Evolutionary conservation across 2,888 invertebrate genomes (phyloP).

Genomic region (Erynnis tages): DNA sequence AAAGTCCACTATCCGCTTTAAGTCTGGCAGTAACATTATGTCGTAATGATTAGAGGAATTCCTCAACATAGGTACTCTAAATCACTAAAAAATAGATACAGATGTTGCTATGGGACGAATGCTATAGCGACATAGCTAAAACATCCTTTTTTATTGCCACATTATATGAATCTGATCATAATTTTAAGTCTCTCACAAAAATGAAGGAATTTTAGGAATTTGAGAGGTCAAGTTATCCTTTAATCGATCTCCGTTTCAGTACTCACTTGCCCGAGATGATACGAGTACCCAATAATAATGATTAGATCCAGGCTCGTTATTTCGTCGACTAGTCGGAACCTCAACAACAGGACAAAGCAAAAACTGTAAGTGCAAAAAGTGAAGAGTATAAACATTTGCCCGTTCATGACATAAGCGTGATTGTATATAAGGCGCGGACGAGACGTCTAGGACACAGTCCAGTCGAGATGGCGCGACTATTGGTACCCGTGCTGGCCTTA

Average conservation of each 20-base stretch:
- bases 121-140: too few species aligned
- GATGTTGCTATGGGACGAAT: too few species aligned
- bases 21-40: too few species aligned
- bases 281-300: too few species aligned
- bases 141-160: too few species aligned
- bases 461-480: constrained; percentile 58
- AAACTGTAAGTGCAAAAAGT: constrained; percentile 50
- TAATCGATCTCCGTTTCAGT: constrained; percentile 2
- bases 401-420: constrained; percentile 55
- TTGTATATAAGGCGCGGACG: constrained; percentile 52
- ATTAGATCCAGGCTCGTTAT: background rate
- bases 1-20: too few species aligned
- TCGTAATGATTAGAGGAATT: too few species aligned
- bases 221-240: background rate
- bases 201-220: background rate
- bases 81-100: too few species aligned
- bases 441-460: constrained; percentile 41
- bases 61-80: too few species aligned
- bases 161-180: too few species aligned
- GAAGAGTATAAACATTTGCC: constrained; percentile 54
- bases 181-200: too few species aligned
- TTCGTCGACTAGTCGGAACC: constrained; percentile 10
- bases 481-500: constrained; percentile 54
- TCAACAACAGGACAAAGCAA: constrained; percentile 29
- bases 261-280: background rate